Evolutionary conservation across 2,113 vertebrate species (phyloP).

Genomic region (Cinclus cinclus): DNA sequence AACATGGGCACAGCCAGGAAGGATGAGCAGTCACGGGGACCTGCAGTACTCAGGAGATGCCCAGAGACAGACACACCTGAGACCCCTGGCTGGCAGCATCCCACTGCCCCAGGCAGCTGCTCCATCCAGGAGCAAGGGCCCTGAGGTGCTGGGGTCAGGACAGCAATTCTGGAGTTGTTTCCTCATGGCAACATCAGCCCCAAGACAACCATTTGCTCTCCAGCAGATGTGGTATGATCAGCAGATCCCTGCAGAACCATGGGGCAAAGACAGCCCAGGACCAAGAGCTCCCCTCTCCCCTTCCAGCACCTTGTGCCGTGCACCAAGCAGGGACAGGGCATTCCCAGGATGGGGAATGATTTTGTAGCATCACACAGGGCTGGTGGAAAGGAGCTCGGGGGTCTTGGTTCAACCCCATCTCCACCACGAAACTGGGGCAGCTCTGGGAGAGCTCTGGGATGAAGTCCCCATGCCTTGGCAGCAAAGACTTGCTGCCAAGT

Average conservation of each 20-base stretch:
- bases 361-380: background rate
- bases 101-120: accelerated
- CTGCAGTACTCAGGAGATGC: background rate
- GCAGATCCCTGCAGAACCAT: accelerated
- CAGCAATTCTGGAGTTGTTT: background rate
- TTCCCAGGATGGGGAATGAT: background rate
- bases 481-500: background rate
- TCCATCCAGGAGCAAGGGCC: background rate
- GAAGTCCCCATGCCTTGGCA: background rate
- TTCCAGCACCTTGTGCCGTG: background rate
- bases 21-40: accelerated
- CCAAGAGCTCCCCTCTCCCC: background rate
- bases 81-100: background rate
- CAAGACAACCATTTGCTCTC: background rate
- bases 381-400: background rate
- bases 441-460: background rate
- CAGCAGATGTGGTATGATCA: background rate
- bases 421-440: accelerated
- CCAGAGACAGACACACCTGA: accelerated
- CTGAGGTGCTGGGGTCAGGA: accelerated
- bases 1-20: background rate
- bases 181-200: background rate
- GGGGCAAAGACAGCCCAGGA: background rate
- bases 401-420: background rate
- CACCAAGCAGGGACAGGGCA: background rate